phyloP scores from a whole-genome alignment of 2,888 invertebrate species.

The Anoplius nigerrimus region DNA sequence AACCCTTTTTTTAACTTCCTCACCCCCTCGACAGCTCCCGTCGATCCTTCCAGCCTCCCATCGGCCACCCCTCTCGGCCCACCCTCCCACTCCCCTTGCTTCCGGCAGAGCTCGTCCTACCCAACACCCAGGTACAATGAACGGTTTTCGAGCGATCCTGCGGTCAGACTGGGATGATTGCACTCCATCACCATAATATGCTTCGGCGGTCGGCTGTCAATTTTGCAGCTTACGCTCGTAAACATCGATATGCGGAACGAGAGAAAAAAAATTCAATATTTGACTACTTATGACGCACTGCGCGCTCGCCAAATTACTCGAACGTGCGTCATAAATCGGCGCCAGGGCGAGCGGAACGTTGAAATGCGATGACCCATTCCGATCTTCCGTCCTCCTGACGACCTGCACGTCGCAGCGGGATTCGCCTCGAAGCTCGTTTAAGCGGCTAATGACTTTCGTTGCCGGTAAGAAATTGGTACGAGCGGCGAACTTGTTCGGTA shows the following conservation, averaged over 20 bases:
- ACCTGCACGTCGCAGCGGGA: too few relatives aligned
- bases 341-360: slow-evolving; percentile 1
- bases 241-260: slow-evolving; percentile 48
- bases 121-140: slow-evolving; percentile 32
- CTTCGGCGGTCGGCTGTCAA: slow-evolving; percentile 53
- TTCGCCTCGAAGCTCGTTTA: too few relatives aligned
- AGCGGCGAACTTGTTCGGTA: too few relatives aligned
- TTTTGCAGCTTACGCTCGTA: slow-evolving; percentile 51
- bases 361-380: slow-evolving; percentile 17
- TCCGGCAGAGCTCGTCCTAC: background rate
- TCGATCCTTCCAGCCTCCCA: slow-evolving; percentile 6
- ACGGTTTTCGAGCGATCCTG: slow-evolving; percentile 43
- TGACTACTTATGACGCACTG: slow-evolving; percentile 41
- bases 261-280: slow-evolving; percentile 51
- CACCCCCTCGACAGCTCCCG: background rate
- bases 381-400: background rate
- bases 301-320: background rate
- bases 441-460: too few relatives aligned
- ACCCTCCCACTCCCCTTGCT: background rate
- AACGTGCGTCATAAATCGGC: too few relatives aligned
- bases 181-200: slow-evolving; percentile 55
- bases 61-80: background rate
- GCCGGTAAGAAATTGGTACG: too few relatives aligned
- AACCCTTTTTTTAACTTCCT: slow-evolving; percentile 40
- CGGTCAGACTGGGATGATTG: slow-evolving; percentile 41